Conservation (phyloP, 1,140 invertebrate species). For the Drosophila equinoxialis region DNA sequence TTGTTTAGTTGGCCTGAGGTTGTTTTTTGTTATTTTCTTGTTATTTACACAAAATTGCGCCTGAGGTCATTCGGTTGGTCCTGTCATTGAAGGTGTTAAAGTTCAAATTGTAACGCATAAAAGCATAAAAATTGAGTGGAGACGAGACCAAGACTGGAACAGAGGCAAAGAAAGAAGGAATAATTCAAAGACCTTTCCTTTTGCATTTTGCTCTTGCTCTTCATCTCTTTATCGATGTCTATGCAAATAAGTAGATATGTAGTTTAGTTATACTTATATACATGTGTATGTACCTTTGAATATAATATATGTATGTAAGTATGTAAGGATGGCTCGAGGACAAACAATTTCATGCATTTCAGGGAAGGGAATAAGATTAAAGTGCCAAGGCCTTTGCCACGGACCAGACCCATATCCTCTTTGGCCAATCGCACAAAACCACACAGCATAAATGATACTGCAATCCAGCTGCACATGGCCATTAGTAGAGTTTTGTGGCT, state of each 20-base stretch:
- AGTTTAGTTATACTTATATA: not conserved
- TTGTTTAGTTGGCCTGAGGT: conserved; percentile 54
- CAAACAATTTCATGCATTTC: conserved; percentile 11
- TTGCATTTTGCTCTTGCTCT: not conserved
- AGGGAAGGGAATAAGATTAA: conserved; percentile 1
- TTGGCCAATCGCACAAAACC: not conserved
- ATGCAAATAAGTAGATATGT: conserved; percentile 11
- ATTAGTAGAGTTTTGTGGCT: conserved; percentile 7
- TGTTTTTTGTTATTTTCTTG: conserved; percentile 78
- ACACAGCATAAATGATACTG: conserved; percentile 8
- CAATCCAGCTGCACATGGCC: conserved; percentile 1
- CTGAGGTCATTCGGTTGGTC: conserved; percentile 64
- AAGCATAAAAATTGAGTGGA: conserved; percentile 38
- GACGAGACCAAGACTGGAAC: conserved; percentile 22
- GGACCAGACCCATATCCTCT: conserved; percentile 4
- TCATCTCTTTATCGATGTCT: conserved; percentile 1
- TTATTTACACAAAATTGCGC: conserved; percentile 81
- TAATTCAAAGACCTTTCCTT: not conserved
- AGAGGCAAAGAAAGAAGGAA: not conserved
- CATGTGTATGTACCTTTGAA: too few relatives aligned
- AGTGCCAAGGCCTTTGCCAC: not conserved
- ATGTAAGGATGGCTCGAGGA: not conserved
- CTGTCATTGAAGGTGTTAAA: conserved; percentile 80
- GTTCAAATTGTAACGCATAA: conserved; percentile 69
- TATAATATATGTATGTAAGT: not conserved